A percentile compares a stretch with the other conserved stretches of the same genome.
Evolutionary conservation across 2,797 vertebrate species (phyloP).

Genomic region (Dallia pectoralis): DNA sequence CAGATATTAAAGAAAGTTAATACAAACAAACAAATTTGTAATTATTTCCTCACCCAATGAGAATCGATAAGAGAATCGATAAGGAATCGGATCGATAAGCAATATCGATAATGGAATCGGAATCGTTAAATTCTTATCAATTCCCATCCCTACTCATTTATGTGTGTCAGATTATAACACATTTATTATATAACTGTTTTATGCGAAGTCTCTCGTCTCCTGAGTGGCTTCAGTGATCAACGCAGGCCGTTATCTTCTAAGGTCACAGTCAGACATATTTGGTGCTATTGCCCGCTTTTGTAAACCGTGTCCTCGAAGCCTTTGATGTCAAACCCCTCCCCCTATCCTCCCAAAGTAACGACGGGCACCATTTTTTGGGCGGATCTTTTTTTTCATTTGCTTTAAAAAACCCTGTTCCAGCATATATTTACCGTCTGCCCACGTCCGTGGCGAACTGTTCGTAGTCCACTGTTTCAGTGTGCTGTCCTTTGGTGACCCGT

Average conservation of each 20-base stretch:
- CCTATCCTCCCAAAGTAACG: constrained; percentile 8
- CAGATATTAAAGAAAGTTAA: no score
- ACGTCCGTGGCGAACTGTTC: neutral
- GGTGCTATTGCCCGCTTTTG: neutral
- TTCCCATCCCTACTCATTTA: no score
- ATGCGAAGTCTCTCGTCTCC: neutral
- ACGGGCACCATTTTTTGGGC: constrained; percentile 20
- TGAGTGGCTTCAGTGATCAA: neutral
- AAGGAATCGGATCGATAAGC: no score
- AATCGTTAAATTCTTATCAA: no score
- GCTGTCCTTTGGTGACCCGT: constrained; percentile 35
- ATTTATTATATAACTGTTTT: neutral
- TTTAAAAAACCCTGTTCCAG: constrained; percentile 27
- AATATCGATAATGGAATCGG: no score
- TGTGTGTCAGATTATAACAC: neutral
- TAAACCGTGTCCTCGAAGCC: constrained; percentile 35
- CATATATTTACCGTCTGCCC: constrained; percentile 6
- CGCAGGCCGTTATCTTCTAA: constrained; percentile 15
- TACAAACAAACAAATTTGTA: no score
- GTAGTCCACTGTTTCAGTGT: constrained; percentile 12
- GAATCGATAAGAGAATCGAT: no score
- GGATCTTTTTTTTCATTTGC: constrained; percentile 32
- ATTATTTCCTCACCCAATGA: no score
- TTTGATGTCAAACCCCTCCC: constrained; percentile 39
- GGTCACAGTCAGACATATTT: constrained; percentile 3